A percentile compares a stretch with the other conserved stretches of the same genome.
These are phyloP conservation scores for Tarsius wallacei DNA, from an alignment of 2,797 vertebrate genomes.

Conservation along the genomic window DNA sequence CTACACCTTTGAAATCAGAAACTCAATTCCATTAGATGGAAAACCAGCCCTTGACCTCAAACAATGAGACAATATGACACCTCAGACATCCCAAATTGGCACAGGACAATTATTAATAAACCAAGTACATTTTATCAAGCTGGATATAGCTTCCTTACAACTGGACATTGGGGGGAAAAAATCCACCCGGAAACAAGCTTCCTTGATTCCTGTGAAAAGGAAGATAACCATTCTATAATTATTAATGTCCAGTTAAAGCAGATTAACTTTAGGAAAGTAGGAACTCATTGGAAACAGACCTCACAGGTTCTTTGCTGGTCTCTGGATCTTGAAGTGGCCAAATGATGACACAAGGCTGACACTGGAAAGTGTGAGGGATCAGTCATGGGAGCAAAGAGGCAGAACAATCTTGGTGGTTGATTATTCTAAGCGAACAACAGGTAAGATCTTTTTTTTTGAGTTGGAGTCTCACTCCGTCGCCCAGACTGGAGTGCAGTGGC, in stretches of 20 bases:
- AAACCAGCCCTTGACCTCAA: not conserved
- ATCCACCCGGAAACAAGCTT: not conserved
- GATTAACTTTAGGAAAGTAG: not conserved
- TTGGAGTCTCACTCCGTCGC: too few species aligned
- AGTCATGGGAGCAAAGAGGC: accelerated
- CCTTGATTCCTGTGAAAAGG: not conserved
- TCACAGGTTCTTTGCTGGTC: not conserved
- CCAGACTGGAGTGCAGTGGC: too few species aligned
- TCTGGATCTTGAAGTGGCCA: not conserved
- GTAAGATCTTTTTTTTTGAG: not conserved
- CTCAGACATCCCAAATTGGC: not conserved
- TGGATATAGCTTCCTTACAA: not conserved
- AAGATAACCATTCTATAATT: accelerated
- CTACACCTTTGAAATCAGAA: not conserved
- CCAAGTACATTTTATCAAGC: not conserved
- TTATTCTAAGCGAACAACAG: not conserved
- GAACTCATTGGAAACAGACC: not conserved
- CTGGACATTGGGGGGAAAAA: not conserved
- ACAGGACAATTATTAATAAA: not conserved
- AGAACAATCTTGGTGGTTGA: not conserved
- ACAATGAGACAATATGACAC: too few species aligned
- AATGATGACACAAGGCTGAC: not conserved
- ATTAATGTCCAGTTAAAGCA: not conserved
- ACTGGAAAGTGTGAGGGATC: too few species aligned
- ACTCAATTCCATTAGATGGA: not conserved